Conservation (phyloP, 2,888 invertebrate species). For the Criorhina ranunculi region DNA sequence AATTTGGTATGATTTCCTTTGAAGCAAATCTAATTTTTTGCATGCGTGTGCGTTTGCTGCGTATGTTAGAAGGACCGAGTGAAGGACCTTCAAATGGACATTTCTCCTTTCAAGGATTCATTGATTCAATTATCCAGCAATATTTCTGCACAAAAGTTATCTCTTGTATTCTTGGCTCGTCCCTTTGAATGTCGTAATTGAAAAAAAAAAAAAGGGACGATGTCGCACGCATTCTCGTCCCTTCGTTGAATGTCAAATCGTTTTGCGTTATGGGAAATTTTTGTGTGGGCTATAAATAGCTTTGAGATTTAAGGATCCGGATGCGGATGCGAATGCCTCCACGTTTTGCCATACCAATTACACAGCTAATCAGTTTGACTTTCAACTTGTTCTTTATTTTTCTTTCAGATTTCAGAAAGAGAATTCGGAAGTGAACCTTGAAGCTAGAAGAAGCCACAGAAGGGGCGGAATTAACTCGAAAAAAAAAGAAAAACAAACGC, state of each 20-base stretch:
- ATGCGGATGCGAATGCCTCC: neutral
- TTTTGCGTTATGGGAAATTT: constrained; percentile 22
- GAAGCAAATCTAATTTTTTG: constrained; percentile 35
- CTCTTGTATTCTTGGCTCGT: neutral
- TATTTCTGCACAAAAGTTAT: constrained; percentile 18
- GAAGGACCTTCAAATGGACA: constrained; percentile 33
- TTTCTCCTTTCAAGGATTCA: constrained; percentile 34
- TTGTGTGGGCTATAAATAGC: constrained; percentile 33
- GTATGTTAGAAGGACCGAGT: constrained; percentile 8
- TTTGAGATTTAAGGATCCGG: neutral
- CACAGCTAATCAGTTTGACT: constrained; percentile 42
- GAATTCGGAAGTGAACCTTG: constrained; percentile 9
- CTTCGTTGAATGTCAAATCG: constrained; percentile 15
- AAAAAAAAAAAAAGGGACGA: constrained; percentile 30
- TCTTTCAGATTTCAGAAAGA: constrained; percentile 37
- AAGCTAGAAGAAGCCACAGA: constrained; percentile 6
- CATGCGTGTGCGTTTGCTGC: constrained; percentile 6
- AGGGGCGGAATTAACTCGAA: neutral
- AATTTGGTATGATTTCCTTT: constrained; percentile 43
- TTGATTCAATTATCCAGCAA: constrained; percentile 61
- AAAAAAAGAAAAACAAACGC: neutral
- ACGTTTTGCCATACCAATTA: constrained; percentile 12
- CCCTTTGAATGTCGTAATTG: constrained; percentile 37
- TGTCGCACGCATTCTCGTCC: constrained; percentile 2
- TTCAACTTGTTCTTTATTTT: constrained; percentile 42